Conservation (phyloP, 2,888 invertebrate species). For the Drosophila anomelani region DNA sequence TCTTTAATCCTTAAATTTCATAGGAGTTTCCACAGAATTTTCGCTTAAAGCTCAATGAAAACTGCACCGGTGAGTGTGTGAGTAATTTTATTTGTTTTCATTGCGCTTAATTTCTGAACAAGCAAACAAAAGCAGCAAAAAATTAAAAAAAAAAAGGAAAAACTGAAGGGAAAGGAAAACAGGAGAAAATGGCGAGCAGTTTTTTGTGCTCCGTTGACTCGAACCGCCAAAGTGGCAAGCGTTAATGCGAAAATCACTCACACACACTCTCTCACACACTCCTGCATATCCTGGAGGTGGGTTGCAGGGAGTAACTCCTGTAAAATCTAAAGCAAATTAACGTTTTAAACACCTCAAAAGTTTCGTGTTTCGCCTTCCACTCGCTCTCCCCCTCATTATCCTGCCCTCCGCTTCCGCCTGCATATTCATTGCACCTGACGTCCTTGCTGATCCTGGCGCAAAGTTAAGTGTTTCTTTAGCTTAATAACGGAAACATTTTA, state of each 20-base stretch:
- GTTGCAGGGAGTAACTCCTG: slow-evolving; percentile 7
- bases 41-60: neutral
- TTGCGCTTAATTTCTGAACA: slow-evolving; percentile 12
- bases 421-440: slow-evolving; percentile 55
- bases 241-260: slow-evolving; percentile 59
- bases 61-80: neutral
- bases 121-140: slow-evolving; percentile 17
- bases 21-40: neutral
- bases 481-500: slow-evolving; percentile 79
- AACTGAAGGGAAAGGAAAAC: neutral
- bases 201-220: slow-evolving; percentile 31
- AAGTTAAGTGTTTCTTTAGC: slow-evolving; percentile 81
- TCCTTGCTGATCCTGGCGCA: slow-evolving; percentile 55
- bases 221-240: slow-evolving; percentile 51
- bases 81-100: slow-evolving; percentile 25
- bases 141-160: neutral
- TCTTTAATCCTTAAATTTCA: neutral
- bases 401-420: neutral
- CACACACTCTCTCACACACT: slow-evolving; percentile 18
- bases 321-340: slow-evolving; percentile 55
- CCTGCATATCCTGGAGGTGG: neutral
- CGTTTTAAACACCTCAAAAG: slow-evolving; percentile 48
- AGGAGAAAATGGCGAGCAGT: slow-evolving; percentile 11
- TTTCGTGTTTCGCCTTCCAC: slow-evolving; percentile 18
- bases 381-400: neutral